phyloP scores from a whole-genome alignment of 2,113 vertebrate genomes.

The Cromileptes altivelis region DNA sequence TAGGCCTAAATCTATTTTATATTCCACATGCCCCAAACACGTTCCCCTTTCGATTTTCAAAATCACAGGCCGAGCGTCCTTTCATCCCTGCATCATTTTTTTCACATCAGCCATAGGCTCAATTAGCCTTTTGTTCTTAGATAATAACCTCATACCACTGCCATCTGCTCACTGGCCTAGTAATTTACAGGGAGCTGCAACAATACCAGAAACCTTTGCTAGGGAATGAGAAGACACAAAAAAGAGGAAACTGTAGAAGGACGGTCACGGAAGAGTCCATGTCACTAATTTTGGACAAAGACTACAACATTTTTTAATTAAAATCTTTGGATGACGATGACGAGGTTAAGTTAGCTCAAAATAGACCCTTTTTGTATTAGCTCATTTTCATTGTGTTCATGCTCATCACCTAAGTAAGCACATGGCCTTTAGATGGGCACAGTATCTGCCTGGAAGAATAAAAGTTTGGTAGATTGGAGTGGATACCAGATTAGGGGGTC shows the following conservation, averaged over 20 bases:
- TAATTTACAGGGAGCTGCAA: slow-evolving; percentile 46
- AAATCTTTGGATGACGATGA: background rate
- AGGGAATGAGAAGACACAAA: background rate
- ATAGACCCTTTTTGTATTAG: background rate
- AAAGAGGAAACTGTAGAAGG: background rate
- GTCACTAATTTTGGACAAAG: background rate
- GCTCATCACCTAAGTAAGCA: background rate
- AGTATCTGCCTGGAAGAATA: background rate
- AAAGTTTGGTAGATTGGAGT: background rate
- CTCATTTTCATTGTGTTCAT: background rate
- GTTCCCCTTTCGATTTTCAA: slow-evolving; percentile 52
- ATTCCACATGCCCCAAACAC: slow-evolving; percentile 25
- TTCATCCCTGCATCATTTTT: slow-evolving; percentile 35
- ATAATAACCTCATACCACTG: slow-evolving; percentile 52
- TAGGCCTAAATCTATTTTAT: slow-evolving; percentile 37
- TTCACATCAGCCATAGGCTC: slow-evolving; percentile 56
- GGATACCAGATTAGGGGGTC: background rate
- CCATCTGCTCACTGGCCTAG: slow-evolving; percentile 66
- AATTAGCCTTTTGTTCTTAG: slow-evolving; percentile 74
- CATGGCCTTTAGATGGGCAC: background rate
- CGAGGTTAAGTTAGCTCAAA: background rate
- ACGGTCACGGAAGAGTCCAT: background rate
- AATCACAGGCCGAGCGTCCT: slow-evolving; percentile 45
- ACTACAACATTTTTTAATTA: too few species aligned
- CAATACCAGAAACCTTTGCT: slow-evolving; percentile 31